Percentiles rank a stretch among this genome's conserved stretches.
These are phyloP conservation scores for Atherinomorus stipes DNA, from an alignment of 2,113 vertebrate species.

Conservation along the genomic window DNA sequence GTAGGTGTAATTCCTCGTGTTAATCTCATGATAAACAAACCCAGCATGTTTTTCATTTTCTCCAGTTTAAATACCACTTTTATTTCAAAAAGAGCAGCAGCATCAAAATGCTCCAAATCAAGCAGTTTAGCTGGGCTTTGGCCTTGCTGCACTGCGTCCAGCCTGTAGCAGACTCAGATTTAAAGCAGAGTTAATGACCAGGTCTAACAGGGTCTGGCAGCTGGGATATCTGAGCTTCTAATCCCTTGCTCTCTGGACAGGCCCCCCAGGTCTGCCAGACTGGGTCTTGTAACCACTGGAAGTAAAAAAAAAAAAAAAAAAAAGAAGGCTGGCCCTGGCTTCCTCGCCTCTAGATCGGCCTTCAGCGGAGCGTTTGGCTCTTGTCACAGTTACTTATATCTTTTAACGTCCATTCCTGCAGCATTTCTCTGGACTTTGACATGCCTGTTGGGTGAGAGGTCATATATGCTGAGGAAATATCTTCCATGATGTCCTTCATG, in stretches of 20 bases:
- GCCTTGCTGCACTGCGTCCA: background rate
- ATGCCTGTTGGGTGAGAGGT: background rate
- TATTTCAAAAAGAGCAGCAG: background rate
- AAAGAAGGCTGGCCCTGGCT: too few relatives aligned
- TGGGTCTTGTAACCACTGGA: background rate
- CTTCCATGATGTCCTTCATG: background rate
- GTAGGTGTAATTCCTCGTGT: too few relatives aligned
- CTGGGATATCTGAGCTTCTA: background rate
- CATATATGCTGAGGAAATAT: background rate
- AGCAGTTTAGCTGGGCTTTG: constrained; percentile 1
- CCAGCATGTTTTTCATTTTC: too few relatives aligned
- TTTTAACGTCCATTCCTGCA: background rate
- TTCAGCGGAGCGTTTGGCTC: background rate
- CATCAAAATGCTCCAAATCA: background rate
- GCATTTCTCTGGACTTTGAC: background rate
- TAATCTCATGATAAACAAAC: too few relatives aligned
- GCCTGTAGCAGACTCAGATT: background rate
- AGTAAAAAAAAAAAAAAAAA: too few relatives aligned
- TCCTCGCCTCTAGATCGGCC: background rate
- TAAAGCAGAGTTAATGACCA: background rate
- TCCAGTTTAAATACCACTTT: background rate
- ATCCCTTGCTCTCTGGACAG: background rate
- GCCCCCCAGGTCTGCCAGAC: constrained; percentile 1
- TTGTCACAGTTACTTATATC: background rate
- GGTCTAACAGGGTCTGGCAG: constrained; percentile 8